Evolutionary conservation across 92 coral and sea anemone genomes (phyloP).

Genomic region (Porites cylindrica): DNA sequence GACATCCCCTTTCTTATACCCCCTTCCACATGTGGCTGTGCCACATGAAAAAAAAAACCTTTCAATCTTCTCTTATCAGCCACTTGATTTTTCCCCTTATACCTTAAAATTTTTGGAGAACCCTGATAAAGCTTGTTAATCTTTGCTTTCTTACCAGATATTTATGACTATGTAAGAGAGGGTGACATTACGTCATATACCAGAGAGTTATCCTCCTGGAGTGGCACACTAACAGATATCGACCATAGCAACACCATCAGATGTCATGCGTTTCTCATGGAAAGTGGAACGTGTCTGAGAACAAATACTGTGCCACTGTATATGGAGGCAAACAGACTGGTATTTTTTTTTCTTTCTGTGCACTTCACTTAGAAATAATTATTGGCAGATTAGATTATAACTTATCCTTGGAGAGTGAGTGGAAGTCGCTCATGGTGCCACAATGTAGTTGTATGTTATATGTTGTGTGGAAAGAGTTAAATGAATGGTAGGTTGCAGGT

Average conservation of each 20-base stretch:
- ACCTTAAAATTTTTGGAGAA: no score
- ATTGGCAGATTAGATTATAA: neutral
- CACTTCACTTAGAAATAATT: neutral
- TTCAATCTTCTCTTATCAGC: no score
- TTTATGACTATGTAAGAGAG: constrained; percentile 79
- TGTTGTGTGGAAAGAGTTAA: no score
- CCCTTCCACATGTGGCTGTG: no score
- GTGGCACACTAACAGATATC: constrained; percentile 70
- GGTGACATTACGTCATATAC: constrained; percentile 79
- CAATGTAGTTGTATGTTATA: no score
- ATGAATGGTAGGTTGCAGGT: no score
- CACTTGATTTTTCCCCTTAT: no score
- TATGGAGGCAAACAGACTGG: constrained; percentile 97
- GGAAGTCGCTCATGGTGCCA: no score
- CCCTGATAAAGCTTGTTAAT: neutral
- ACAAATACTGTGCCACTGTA: constrained; percentile 89
- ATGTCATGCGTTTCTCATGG: constrained; percentile 90
- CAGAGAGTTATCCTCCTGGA: constrained; percentile 87
- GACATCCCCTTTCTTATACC: no score
- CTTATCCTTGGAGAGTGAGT: no score
- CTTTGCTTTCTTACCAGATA: constrained; percentile 61
- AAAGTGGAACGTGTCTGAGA: constrained; percentile 82
- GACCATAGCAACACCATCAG: constrained; percentile 69
- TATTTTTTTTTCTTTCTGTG: neutral
- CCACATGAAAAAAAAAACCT: no score